A percentile compares a stretch with the other conserved stretches of the same genome.
Evolutionary conservation across 2,113 vertebrate species (phyloP).

Genomic region (Eolophus roseicapilla): DNA sequence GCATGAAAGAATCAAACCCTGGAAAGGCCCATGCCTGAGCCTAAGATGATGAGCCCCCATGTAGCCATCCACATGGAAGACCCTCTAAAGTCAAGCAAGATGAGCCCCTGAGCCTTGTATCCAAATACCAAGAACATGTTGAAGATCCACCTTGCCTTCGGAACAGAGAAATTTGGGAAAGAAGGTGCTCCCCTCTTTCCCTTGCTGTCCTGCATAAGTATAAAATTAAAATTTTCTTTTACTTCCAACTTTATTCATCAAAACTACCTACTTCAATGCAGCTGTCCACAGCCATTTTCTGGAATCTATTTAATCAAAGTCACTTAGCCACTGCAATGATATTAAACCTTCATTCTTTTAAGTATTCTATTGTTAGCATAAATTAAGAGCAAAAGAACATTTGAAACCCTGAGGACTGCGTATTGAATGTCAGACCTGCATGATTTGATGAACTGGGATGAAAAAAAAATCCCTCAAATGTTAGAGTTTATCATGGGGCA

Average conservation of each 20-base stretch:
- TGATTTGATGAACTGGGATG: slow-evolving; percentile 32
- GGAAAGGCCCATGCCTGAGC: neutral
- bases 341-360: slow-evolving; percentile 27
- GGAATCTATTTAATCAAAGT: slow-evolving; percentile 4
- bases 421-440: slow-evolving; percentile 18
- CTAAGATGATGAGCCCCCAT: neutral
- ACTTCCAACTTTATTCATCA: neutral
- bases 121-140: neutral
- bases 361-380: slow-evolving; percentile 18
- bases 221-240: neutral
- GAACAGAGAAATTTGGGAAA: neutral
- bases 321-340: neutral
- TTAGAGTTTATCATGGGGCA: slow-evolving; percentile 46
- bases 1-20: neutral
- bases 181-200: neutral
- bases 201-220: neutral
- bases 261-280: neutral
- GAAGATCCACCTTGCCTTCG: neutral
- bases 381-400: slow-evolving; percentile 38
- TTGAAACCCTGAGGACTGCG: neutral
- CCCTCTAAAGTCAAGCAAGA: neutral
- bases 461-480: slow-evolving; percentile 22
- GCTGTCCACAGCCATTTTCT: neutral
- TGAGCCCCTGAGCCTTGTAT: neutral
- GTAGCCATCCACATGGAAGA: neutral